A percentile compares a stretch with the other conserved stretches of the same genome.
phyloP scores from a whole-genome alignment of 2,888 invertebrate species.

The Fragum fragum region DNA sequence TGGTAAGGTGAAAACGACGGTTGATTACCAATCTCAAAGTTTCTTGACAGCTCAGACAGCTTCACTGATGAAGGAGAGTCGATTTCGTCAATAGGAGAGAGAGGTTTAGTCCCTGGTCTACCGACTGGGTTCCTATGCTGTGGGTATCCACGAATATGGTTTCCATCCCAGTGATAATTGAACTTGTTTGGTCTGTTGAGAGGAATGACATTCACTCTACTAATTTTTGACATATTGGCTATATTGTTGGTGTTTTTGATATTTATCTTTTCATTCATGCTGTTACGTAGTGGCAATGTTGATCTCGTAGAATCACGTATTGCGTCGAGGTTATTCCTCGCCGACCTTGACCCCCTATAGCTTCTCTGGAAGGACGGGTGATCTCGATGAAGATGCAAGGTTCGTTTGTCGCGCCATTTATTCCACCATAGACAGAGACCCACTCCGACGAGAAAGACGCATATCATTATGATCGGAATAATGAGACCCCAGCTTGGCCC shows the following conservation, averaged over 20 bases:
- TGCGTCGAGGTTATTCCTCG: conserved; percentile 55
- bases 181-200: conserved; percentile 63
- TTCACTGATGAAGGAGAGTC: conserved; percentile 64
- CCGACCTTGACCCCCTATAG: conserved; percentile 50
- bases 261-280: conserved; percentile 48
- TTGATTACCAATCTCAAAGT: conserved; percentile 67
- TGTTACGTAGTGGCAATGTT: conserved; percentile 69
- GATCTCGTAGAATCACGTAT: conserved; percentile 73
- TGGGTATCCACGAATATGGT: conserved; percentile 67
- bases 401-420: conserved; percentile 69
- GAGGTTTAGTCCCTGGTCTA: conserved; percentile 50
- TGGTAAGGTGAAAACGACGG: conserved; percentile 76
- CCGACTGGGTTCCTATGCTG: conserved; percentile 33
- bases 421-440: conserved; percentile 76
- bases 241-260: conserved; percentile 30
- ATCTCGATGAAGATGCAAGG: conserved; percentile 37
- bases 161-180: conserved; percentile 71
- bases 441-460: conserved; percentile 69
- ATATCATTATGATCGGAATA: conserved; percentile 72
- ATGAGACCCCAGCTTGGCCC: conserved; percentile 74
- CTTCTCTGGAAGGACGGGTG: conserved; percentile 62
- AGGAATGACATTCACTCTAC: conserved; percentile 69
- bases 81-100: conserved; percentile 76
- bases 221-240: conserved; percentile 34
- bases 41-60: conserved; percentile 58